These are phyloP conservation scores for Chiroxiphia lanceolata DNA, from an alignment of 2,797 vertebrate species.

Conservation along the genomic window DNA sequence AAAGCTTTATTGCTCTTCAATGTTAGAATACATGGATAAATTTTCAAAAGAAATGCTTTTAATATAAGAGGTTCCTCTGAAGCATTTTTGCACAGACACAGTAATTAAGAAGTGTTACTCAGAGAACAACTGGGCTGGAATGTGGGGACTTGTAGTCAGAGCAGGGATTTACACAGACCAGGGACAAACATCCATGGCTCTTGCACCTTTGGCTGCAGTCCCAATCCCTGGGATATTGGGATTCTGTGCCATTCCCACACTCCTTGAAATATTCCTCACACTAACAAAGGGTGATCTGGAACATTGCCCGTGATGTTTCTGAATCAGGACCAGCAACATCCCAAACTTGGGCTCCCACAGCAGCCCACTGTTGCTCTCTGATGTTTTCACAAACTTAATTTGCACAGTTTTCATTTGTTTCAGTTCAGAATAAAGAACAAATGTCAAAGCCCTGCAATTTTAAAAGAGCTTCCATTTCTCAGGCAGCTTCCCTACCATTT, in stretches of 20 bases:
- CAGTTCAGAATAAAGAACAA: background rate
- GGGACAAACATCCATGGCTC: background rate
- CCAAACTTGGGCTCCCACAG: background rate
- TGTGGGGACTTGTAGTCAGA: background rate
- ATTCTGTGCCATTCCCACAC: background rate
- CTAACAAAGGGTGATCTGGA: slow-evolving; percentile 4
- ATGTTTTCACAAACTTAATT: slow-evolving; percentile 48
- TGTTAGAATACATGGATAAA: background rate
- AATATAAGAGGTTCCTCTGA: background rate
- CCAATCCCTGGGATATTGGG: background rate
- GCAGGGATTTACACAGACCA: background rate
- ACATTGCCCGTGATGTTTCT: background rate
- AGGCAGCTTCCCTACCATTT: background rate
- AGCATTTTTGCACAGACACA: background rate
- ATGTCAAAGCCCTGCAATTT: background rate
- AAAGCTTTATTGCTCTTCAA: background rate
- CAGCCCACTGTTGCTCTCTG: background rate
- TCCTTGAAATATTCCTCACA: slow-evolving; percentile 23
- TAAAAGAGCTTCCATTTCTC: background rate
- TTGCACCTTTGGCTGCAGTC: background rate
- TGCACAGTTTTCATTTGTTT: background rate
- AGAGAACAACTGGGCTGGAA: background rate
- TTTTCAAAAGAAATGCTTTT: background rate
- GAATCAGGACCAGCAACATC: background rate
- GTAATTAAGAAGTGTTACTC: background rate